phyloP scores from a whole-genome alignment of 2,113 vertebrate genomes.

The Kryptolebias marmoratus region DNA sequence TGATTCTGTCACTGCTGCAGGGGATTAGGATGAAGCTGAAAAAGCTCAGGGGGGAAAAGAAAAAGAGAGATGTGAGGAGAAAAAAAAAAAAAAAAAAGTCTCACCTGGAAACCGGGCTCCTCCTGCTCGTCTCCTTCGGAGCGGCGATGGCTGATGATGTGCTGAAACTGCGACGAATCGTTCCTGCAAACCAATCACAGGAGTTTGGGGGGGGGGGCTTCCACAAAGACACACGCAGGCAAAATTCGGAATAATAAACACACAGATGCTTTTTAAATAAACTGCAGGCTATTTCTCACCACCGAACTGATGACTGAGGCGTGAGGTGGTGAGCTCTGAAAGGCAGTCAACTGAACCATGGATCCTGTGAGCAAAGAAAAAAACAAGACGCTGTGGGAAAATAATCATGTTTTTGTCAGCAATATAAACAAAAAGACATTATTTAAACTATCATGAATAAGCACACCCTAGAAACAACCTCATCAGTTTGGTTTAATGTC shows the following conservation, averaged over 20 bases:
- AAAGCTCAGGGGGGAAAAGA: background rate
- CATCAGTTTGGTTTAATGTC: background rate
- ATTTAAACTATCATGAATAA: background rate
- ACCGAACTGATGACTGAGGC: slow-evolving; percentile 82
- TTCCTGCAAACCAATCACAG: slow-evolving; percentile 57
- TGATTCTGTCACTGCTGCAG: slow-evolving; percentile 41
- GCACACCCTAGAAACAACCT: background rate
- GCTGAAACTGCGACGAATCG: slow-evolving; percentile 88
- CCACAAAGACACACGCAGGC: slow-evolving; percentile 6
- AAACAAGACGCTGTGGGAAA: background rate
- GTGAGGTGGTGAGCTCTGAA: slow-evolving; percentile 86
- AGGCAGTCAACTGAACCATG: slow-evolving; percentile 93
- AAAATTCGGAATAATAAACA: slow-evolving; percentile 18
- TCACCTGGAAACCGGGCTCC: slow-evolving; percentile 87
- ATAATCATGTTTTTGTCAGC: background rate
- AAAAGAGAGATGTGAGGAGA: slow-evolving; percentile 10
- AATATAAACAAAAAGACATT: background rate
- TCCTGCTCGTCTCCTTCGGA: slow-evolving; percentile 87
- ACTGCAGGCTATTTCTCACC: slow-evolving; percentile 79
- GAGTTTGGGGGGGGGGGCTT: slow-evolving; percentile 33
- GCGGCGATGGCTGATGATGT: slow-evolving; percentile 86
- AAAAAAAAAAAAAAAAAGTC: slow-evolving; percentile 13
- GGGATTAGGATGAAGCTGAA: slow-evolving; percentile 51
- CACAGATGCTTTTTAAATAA: background rate
- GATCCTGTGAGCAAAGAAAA: slow-evolving; percentile 78